Evolutionary conservation across 2,113 vertebrate species (phyloP), one percentile per base, ranked within the genome.

Genomic region (Oxygymnocypris stewartii): DNA sequence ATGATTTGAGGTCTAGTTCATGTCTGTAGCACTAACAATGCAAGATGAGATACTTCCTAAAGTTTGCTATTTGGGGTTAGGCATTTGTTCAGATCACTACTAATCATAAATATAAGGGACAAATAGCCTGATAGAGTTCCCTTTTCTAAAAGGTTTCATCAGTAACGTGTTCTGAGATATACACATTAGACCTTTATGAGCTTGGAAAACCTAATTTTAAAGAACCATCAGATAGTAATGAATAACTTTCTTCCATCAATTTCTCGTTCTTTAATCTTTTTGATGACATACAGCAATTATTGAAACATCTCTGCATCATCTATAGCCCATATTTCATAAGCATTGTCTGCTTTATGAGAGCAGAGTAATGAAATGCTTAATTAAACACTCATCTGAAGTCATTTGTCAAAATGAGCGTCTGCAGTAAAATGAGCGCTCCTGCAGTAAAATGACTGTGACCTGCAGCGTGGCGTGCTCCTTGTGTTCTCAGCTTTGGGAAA

Each of bases 371-470:
- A 82, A 89, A 87, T 57, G 79, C 77, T 83, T 88, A 90, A 88
- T 90, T 88, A 90, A 51, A 76, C 57, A 20, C 69, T 88, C 86
- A 77, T 88, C 85, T 78, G 71, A 78, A 54, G 85, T 73, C 87
- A 85, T 89, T 89, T 86, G 79, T 89, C 84, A 88, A 76, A 78
- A 59, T 59, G 57, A 88, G 84, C 84, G 84, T 77, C 82, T 82
- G 77, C 63, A 44, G 59, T n/a, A n/a, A n/a, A n/a, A n/a, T n/a
- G n/a, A n/a, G n/a, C n/a, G n/a, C 63, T 57, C 25, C 25, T n/a
- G 18, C 86, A 14, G 1, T 86, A 51, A 82, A 71, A 71, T 23
- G 71, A 74, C 81, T 84, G 83, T 77, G 49, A 82, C 49, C 75
- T 54, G 59, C 54, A 59, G 57, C 31, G 23, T 77, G 13, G 57